Percentiles rank a stretch among this genome's conserved stretches.
Evolutionary conservation across 1,140 invertebrate species (phyloP).

Genomic region (Drosophila sturtevanti): DNA sequence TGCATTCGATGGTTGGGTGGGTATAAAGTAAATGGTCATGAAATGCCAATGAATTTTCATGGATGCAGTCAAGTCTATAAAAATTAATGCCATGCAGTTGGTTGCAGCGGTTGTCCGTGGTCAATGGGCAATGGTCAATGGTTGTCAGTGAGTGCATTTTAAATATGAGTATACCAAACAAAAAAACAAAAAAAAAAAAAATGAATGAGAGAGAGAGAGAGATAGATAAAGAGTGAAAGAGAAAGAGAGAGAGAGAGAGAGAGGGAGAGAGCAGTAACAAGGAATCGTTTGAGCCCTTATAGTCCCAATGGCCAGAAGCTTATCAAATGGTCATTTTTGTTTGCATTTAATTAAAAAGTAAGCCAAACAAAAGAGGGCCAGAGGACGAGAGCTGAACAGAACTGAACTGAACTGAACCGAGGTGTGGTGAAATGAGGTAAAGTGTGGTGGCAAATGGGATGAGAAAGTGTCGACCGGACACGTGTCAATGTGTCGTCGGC

Average conservation of each 20-base stretch:
- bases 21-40: conserved; percentile 13
- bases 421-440: neutral
- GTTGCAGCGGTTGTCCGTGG: conserved; percentile 56
- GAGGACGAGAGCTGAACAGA: neutral
- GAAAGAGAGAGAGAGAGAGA: neutral
- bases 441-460: neutral
- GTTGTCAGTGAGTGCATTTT: conserved; percentile 54
- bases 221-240: neutral
- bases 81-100: conserved; percentile 77
- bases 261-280: neutral
- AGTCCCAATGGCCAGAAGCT: conserved; percentile 29
- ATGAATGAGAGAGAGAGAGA: neutral
- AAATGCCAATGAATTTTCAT: conserved; percentile 76
- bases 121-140: conserved; percentile 7
- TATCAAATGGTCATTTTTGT: conserved; percentile 82
- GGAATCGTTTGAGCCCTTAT: conserved; percentile 8
- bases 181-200: no score
- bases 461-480: conserved; percentile 38
- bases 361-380: conserved; percentile 54
- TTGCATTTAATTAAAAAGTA: conserved; percentile 82
- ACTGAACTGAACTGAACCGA: no score
- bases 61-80: conserved; percentile 80
- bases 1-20: conserved; percentile 14
- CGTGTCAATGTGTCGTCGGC: conserved; percentile 70
- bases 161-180: conserved; percentile 70